phyloP scores from a whole-genome alignment of 2,888 invertebrate genomes.

The Strigamia crassipes region DNA sequence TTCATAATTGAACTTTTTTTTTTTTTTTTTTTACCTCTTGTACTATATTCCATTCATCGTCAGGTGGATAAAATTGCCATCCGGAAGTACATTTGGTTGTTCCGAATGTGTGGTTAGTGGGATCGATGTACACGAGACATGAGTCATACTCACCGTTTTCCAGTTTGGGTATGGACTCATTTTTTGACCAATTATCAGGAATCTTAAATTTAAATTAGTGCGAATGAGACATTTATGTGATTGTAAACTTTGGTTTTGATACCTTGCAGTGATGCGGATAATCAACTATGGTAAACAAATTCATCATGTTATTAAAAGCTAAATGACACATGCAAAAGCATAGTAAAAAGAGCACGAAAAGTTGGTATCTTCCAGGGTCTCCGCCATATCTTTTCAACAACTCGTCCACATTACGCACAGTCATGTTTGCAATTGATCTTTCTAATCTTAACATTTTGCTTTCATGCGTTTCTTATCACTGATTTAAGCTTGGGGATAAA shows the following conservation, averaged over 20 bases:
- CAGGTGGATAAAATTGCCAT: neutral
- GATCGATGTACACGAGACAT: conserved; percentile 6
- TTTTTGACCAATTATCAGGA: neutral
- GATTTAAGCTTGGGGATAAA: neutral
- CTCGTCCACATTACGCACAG: conserved; percentile 43
- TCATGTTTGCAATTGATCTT: neutral
- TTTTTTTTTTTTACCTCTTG: conserved; percentile 46
- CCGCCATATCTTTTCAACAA: conserved; percentile 48
- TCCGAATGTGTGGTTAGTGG: neutral
- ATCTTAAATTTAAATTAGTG: neutral
- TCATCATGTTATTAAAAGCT: conserved; percentile 48
- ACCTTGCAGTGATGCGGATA: conserved; percentile 48
- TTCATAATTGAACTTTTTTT: no score
- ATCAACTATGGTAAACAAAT: conserved; percentile 44
- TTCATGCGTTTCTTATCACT: neutral
- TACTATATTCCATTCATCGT: conserved; percentile 11
- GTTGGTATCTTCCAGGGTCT: conserved; percentile 49
- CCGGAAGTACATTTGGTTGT: conserved; percentile 6
- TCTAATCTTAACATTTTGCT: no score
- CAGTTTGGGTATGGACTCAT: neutral
- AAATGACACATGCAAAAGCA: conserved; percentile 46
- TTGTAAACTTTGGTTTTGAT: neutral
- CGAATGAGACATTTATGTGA: neutral
- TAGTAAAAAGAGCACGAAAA: conserved; percentile 45
- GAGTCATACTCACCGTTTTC: neutral